A percentile compares a stretch with the other conserved stretches of the same genome.
These are phyloP conservation scores for Cheilosia scutellata DNA, from an alignment of 2,888 invertebrate species.

Conservation along the genomic window DNA sequence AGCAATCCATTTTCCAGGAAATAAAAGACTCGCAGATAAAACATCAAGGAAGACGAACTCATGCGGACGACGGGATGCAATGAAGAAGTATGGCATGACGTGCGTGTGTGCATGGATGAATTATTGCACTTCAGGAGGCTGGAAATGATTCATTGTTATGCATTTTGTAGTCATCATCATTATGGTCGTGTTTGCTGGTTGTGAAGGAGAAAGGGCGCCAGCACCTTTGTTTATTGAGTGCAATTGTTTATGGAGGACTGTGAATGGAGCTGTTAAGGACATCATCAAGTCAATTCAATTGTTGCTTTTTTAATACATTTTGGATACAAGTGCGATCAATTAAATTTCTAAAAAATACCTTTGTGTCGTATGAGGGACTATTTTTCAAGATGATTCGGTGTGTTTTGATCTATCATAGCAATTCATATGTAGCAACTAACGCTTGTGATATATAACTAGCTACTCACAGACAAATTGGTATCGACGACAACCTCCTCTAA, in stretches of 20 bases:
- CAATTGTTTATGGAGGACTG: conserved; percentile 13
- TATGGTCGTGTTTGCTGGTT: conserved; percentile 63
- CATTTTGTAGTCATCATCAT: conserved; percentile 77
- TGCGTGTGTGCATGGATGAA: conserved; percentile 62
- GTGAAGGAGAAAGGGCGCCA: conserved; percentile 11
- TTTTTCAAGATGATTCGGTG: too few species aligned
- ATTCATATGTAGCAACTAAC: too few species aligned
- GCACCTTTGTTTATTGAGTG: conserved; percentile 41
- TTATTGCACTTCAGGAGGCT: conserved; percentile 76
- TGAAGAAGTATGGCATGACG: conserved; percentile 13
- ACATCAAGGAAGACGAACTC: conserved; percentile 7
- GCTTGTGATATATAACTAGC: too few species aligned
- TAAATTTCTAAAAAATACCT: too few species aligned
- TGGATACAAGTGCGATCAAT: too few species aligned
- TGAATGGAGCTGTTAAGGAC: background rate
- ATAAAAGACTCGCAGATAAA: conserved; percentile 5
- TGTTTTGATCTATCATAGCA: too few species aligned
- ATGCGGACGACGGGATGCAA: background rate
- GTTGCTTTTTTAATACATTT: background rate
- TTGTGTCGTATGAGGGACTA: too few species aligned
- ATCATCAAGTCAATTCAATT: background rate
- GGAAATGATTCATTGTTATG: conserved; percentile 77
- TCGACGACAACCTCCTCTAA: too few species aligned
- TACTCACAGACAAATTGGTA: too few species aligned
- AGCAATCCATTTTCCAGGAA: conserved; percentile 49